Evolutionary conservation across 2,888 invertebrate species (phyloP).

Genomic region (Cryptocheilus praepositus): DNA sequence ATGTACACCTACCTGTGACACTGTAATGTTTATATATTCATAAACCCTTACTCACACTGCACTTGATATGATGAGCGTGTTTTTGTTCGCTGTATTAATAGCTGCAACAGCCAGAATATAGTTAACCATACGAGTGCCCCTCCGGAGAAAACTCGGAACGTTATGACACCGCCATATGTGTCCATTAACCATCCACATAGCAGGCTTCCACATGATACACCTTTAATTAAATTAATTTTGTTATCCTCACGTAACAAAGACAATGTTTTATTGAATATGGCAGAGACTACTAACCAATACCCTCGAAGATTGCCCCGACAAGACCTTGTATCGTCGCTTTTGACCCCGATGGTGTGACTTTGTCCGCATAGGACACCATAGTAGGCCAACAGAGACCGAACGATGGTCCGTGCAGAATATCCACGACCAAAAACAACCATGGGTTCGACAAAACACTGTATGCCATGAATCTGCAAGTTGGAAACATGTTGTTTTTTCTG

Average conservation of each 20-base stretch:
- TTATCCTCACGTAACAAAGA: background rate
- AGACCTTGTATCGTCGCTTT: constrained; percentile 91
- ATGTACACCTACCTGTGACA: too few relatives aligned
- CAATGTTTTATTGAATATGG: constrained; percentile 2
- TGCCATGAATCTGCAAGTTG: constrained; percentile 80
- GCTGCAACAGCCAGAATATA: constrained; percentile 67
- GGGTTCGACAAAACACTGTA: constrained; percentile 88
- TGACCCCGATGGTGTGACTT: constrained; percentile 88
- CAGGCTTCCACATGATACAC: constrained; percentile 87
- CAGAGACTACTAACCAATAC: constrained; percentile 78
- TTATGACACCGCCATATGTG: constrained; percentile 80
- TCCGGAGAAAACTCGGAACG: constrained; percentile 85
- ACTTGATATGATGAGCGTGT: constrained; percentile 66
- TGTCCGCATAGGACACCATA: constrained; percentile 91
- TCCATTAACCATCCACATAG: constrained; percentile 84
- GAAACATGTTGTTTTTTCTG: background rate
- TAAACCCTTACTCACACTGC: constrained; percentile 70
- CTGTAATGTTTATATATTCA: constrained; percentile 23
- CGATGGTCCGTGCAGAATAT: constrained; percentile 90
- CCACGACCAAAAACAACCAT: constrained; percentile 90
- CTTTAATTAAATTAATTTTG: constrained; percentile 56
- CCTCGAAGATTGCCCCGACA: constrained; percentile 91
- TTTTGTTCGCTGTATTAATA: constrained; percentile 65
- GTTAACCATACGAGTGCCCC: constrained; percentile 78
- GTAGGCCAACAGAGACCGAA: constrained; percentile 92